phyloP scores from a whole-genome alignment of 2,113 vertebrate species.

The Lethenteron reissneri region DNA sequence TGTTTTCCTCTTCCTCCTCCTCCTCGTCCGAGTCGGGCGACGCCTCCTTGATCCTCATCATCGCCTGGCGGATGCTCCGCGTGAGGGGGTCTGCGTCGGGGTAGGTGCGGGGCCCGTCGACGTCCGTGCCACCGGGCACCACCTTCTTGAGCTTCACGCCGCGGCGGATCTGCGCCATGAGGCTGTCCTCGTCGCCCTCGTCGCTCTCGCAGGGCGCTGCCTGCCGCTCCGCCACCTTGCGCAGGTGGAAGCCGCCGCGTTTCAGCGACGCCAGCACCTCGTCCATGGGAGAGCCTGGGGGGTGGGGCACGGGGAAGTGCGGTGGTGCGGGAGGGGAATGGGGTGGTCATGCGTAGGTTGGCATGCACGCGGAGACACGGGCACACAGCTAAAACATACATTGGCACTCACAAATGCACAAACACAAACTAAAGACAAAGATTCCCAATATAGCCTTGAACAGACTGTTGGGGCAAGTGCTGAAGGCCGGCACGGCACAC shows the following conservation, averaged over 20 bases:
- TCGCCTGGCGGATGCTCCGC: conserved; percentile 84
- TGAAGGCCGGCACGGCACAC: no score
- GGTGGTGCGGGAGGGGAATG: neutral
- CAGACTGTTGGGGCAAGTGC: no score
- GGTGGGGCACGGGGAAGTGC: conserved; percentile 10
- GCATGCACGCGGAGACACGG: neutral
- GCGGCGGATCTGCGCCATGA: conserved; percentile 89
- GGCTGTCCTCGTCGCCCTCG: conserved; percentile 76
- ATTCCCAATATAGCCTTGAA: no score
- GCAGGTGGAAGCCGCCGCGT: conserved; percentile 78
- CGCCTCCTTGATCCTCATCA: conserved; percentile 83
- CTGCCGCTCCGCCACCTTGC: conserved; percentile 65
- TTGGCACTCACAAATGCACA: no score
- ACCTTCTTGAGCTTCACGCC: conserved; percentile 87
- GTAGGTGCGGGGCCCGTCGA: conserved; percentile 32
- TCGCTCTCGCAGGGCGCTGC: conserved; percentile 62
- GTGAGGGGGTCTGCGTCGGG: conserved; percentile 50
- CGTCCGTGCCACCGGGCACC: conserved; percentile 38
- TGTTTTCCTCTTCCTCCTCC: conserved; percentile 20
- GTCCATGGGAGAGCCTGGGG: conserved; percentile 93
- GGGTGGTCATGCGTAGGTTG: neutral
- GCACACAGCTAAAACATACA: no score
- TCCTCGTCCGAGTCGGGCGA: conserved; percentile 87
- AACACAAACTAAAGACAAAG: no score
- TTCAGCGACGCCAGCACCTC: conserved; percentile 91